Base-by-base conservation (phyloP, 2,888 invertebrate genomes). In the Synergus laeviventris region DNA sequence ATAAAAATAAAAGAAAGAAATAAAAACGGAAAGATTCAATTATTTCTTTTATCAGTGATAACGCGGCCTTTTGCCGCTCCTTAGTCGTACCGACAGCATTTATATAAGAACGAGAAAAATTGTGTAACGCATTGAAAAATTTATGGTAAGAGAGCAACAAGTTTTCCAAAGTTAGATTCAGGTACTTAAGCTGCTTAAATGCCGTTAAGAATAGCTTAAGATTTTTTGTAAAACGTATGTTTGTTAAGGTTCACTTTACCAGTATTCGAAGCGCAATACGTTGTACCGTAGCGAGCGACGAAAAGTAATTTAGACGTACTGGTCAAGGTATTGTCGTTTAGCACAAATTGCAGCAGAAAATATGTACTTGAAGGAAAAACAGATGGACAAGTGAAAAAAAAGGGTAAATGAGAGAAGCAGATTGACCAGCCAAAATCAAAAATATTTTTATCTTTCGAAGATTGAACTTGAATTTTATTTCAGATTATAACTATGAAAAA, bases 1-100 rank as follows among this genome's bases (percentile, higher is more conserved):
- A 31, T 31, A 5, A 31, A 31, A 31, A 31, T 31, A 31, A 5
- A 31, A 36, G 74, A 80, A 80, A 78, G 61, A 74, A 76, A 73
- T 70, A 77, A 78, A 75, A 78, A 78, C 78, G 45, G 73, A 76
- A 73, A 75, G 79, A 75, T 74, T 75, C 80, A 77, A 75, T 62
- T 66, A 76, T 80, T 82, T 84, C 76, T 82, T 84, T 86, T 86
- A 83, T 85, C 84, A 81, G 83, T 83, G 85, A 87, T 84, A 87
- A 86, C 80, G 85, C 85, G 86, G 87, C 86, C 85, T 87, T 84
- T 87, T 82, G 82, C 81, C 80, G 80, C 75, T 79, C 81, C 75
- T 84, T 88, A 88, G 89, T 90, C 90, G 89, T 90, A 90, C 90
- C 90, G 88, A 90, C 81, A 87, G 90, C 90, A 90, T 90, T 90